Evolutionary conservation across 2,888 invertebrate species (phyloP).

Genomic region (Synanthedon andrenaeformis): DNA sequence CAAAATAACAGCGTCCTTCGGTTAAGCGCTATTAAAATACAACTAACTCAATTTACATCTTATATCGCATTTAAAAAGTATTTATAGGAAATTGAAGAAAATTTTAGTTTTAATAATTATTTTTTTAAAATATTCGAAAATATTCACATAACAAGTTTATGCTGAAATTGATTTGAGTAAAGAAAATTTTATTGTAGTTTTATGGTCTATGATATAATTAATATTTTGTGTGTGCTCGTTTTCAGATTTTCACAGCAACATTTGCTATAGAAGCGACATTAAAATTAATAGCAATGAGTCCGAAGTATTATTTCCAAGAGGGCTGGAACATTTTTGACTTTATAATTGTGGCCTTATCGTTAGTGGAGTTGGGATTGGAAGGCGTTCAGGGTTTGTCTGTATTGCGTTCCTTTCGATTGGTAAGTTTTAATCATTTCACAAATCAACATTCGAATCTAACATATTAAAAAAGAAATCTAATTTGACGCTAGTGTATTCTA

Average conservation of each 20-base stretch:
- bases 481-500: background rate
- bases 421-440: conserved; percentile 60
- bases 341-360: conserved; percentile 95
- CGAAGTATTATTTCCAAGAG: conserved; percentile 97
- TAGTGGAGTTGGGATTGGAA: conserved; percentile 93
- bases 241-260: conserved; percentile 96
- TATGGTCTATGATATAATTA: background rate
- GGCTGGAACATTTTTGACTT: conserved; percentile 99
- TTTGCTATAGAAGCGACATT: conserved; percentile 95
- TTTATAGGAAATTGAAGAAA: no score
- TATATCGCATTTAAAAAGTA: background rate
- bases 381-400: conserved; percentile 97
- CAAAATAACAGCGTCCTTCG: no score
- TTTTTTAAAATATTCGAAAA: no score
- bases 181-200: no score
- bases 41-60: no score
- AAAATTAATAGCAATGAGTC: conserved; percentile 97
- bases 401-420: conserved; percentile 97
- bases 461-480: background rate
- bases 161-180: no score
- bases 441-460: background rate
- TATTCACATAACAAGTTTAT: no score
- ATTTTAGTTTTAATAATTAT: no score
- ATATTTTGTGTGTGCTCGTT: background rate
- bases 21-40: no score